Base-by-base conservation (phyloP, 2,113 vertebrate genomes). In the Amazona vittata region DNA sequence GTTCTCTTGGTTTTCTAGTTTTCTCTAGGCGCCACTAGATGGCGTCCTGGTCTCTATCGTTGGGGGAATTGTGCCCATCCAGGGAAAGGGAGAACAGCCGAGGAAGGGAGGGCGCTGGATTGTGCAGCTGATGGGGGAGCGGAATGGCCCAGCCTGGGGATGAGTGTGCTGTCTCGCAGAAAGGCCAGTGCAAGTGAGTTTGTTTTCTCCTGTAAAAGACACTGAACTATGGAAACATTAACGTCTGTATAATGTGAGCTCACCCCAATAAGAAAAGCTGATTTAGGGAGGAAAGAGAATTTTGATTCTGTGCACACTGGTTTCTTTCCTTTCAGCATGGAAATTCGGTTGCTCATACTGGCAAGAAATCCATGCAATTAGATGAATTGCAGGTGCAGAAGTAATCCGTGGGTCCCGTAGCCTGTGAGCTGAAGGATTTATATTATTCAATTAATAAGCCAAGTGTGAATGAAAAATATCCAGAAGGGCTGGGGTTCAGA, bases 21-120 rank as follows among this genome's bases (percentile, higher is more conserved):
- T 59, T 35, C 89, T 14, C 29, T 1, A 52, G 18, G 3, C 11
- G 46, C 95, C 95, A 33, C 92, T 93, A 96, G 96, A 46, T 95
- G 96, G 96, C 52, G 18, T 76, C 29, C 3, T 25, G 83, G 52
- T 76, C n/a, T 1, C 65, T 44, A 0, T n/a, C 47, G 14, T 46
- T 43, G 62, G 35, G 37, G 46, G 59, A 89, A 12, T 3, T 41
- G 31, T 1, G 16, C 41, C 35, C 28, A 5, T 11, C 10, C n/a
- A 5, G 33, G 44, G 17, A 35, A 69, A 28, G 19, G 9, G 26
- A 3, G 2, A 4, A 16, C 24, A 15, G 31, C 2, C 1, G 31
- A 46, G 19, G 31, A 43, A 49, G 39, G 0, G 8, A 11, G 21
- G 9, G 6, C 4, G 33, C 57, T 16, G 41, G 37, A 22, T 25